These are phyloP conservation scores for Osmoderma eremita DNA, from an alignment of 2,888 invertebrate genomes.

Conservation along the genomic window DNA sequence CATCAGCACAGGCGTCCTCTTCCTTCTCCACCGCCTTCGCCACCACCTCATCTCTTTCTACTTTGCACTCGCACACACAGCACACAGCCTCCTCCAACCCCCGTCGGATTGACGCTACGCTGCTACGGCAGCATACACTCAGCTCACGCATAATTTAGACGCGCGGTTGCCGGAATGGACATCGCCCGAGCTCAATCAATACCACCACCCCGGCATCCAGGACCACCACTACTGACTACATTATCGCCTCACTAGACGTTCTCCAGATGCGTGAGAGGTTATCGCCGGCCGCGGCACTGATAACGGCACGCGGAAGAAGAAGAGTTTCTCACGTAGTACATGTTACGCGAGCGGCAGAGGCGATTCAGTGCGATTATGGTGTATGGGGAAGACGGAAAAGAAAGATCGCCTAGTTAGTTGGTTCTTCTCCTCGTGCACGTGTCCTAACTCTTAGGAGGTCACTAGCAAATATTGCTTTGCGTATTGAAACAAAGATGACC, in stretches of 20 bases:
- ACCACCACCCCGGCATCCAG: constrained; percentile 59
- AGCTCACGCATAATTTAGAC: constrained; percentile 65
- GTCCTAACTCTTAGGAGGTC: too few relatives aligned
- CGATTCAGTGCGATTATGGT: too few relatives aligned
- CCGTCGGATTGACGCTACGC: constrained; percentile 44
- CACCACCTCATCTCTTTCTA: constrained; percentile 18
- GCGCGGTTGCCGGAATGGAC: constrained; percentile 65
- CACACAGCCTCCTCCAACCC: constrained; percentile 26
- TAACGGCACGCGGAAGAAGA: background rate
- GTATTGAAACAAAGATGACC: too few relatives aligned
- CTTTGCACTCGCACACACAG: constrained; percentile 34
- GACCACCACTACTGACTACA: constrained; percentile 56
- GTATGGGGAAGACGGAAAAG: too few relatives aligned
- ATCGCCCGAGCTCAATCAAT: constrained; percentile 63
- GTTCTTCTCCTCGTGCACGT: too few relatives aligned
- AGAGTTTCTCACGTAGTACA: background rate
- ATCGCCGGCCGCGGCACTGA: too few relatives aligned
- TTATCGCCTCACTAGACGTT: constrained; percentile 43
- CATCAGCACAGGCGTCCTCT: background rate
- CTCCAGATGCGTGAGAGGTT: constrained; percentile 2
- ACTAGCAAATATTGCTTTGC: too few relatives aligned
- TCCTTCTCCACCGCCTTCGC: background rate
- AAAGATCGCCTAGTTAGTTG: too few relatives aligned
- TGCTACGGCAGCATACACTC: constrained; percentile 59
- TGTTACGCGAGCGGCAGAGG: background rate